Evolutionary conservation across 2,888 invertebrate species (phyloP).

Genomic region (Pheosia tremula): DNA sequence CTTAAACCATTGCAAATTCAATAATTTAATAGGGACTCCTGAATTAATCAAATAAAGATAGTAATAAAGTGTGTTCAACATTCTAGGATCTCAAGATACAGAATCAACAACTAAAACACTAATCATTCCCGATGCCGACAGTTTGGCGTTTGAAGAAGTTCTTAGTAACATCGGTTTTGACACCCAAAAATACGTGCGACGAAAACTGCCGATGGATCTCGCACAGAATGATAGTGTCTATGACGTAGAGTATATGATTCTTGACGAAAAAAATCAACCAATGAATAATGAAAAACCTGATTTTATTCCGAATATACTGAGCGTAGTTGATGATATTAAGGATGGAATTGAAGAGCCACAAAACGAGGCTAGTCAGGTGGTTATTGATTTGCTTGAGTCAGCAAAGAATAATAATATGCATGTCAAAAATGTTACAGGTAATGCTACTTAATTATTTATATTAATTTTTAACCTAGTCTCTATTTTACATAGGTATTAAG

Average conservation of each 20-base stretch:
- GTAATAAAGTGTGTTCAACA: too few relatives aligned
- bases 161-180: conserved; percentile 46
- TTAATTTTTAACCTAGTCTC: not conserved
- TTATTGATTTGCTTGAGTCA: conserved; percentile 44
- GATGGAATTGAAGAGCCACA: conserved; percentile 9
- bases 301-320: conserved; percentile 18
- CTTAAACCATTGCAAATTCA: too few relatives aligned
- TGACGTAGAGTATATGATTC: conserved; percentile 35
- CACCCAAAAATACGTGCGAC: conserved; percentile 35
- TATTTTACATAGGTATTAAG: too few relatives aligned
- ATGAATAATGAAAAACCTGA: conserved; percentile 18
- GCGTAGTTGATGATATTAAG: not conserved
- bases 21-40: too few relatives aligned
- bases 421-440: conserved; percentile 24
- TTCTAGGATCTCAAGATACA: not conserved
- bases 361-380: conserved; percentile 24
- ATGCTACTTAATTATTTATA: not conserved
- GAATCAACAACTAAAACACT: not conserved
- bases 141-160: conserved; percentile 57
- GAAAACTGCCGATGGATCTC: conserved; percentile 29
- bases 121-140: conserved; percentile 33
- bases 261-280: conserved; percentile 27
- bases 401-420: conserved; percentile 15
- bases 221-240: conserved; percentile 13
- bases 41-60: not conserved